These are phyloP conservation scores for Argyresthia goedartella DNA, from an alignment of 2,888 invertebrate species.

Conservation along the genomic window DNA sequence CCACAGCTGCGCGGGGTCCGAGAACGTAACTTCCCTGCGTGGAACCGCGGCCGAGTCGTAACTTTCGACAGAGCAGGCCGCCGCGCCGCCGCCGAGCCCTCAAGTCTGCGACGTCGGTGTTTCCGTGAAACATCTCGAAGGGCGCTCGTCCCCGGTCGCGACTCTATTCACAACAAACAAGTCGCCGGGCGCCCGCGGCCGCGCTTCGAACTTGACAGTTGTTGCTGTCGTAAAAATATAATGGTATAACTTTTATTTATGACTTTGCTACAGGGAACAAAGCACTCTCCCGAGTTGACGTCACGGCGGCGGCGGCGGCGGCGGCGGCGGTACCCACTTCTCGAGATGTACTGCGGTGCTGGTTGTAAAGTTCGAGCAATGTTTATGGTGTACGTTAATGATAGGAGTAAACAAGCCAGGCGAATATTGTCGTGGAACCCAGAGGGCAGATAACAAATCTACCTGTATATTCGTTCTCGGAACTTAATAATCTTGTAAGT, in stretches of 20 bases:
- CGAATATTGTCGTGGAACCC: too few relatives aligned
- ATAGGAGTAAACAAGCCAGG: too few relatives aligned
- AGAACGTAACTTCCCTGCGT: constrained; percentile 12
- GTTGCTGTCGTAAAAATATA: constrained; percentile 62
- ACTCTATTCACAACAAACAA: constrained; percentile 31
- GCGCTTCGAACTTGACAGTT: constrained; percentile 58
- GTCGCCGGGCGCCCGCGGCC: constrained; percentile 21
- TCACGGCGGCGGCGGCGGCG: background rate
- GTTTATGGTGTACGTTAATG: too few relatives aligned
- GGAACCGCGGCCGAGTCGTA: constrained; percentile 9
- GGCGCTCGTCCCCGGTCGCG: constrained; percentile 10
- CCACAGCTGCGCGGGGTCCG: constrained; percentile 9
- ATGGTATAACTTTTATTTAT: constrained; percentile 61
- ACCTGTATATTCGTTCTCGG: too few relatives aligned
- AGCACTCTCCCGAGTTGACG: background rate
- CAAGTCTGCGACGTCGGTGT: constrained; percentile 21
- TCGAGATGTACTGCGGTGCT: too few relatives aligned
- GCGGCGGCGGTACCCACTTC: background rate
- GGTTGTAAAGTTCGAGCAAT: too few relatives aligned
- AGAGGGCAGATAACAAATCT: too few relatives aligned
- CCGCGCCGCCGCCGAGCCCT: constrained; percentile 11
- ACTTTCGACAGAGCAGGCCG: constrained; percentile 3
- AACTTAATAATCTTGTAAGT: too few relatives aligned
- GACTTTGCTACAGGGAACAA: constrained; percentile 14
- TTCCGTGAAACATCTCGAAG: constrained; percentile 26